phyloP scores from a whole-genome alignment of 2,113 vertebrate genomes.

The Azemiops feae region DNA sequence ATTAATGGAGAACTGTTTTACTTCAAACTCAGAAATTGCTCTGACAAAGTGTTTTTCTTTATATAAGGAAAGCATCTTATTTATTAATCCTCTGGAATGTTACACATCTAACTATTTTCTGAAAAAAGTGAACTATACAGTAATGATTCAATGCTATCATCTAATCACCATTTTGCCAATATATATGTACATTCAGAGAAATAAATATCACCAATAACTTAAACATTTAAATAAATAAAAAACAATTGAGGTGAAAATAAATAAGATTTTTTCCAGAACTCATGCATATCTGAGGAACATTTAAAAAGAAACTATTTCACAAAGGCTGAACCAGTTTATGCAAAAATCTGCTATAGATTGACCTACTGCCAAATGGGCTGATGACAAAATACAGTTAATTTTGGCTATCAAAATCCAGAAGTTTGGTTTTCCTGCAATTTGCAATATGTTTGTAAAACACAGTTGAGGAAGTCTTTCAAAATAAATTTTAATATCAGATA shows the following conservation, averaged over 20 bases:
- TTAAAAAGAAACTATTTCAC: background rate
- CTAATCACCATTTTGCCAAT: constrained; percentile 35
- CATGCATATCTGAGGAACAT: constrained; percentile 39
- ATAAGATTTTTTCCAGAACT: constrained; percentile 33
- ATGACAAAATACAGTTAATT: constrained; percentile 2
- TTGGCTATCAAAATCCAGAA: background rate
- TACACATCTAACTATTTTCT: constrained; percentile 23
- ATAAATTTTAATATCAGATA: background rate
- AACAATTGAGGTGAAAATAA: constrained; percentile 27
- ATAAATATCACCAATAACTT: constrained; percentile 35
- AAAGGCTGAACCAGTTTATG: constrained; percentile 18
- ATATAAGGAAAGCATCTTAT: constrained; percentile 4
- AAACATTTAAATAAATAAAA: constrained; percentile 34
- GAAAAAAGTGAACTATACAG: constrained; percentile 28
- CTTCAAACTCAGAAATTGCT: constrained; percentile 4
- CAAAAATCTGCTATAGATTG: background rate
- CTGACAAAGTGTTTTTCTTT: background rate
- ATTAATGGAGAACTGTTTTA: background rate
- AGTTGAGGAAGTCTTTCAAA: background rate
- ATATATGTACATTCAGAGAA: constrained; percentile 36
- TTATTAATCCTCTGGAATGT: background rate
- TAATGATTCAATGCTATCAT: constrained; percentile 23
- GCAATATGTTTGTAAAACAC: background rate
- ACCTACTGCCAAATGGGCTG: constrained; percentile 5
- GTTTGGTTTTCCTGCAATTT: background rate